These are phyloP conservation scores for Meghimatium bilineatum DNA, from an alignment of 2,888 invertebrate genomes.

Conservation along the genomic window DNA sequence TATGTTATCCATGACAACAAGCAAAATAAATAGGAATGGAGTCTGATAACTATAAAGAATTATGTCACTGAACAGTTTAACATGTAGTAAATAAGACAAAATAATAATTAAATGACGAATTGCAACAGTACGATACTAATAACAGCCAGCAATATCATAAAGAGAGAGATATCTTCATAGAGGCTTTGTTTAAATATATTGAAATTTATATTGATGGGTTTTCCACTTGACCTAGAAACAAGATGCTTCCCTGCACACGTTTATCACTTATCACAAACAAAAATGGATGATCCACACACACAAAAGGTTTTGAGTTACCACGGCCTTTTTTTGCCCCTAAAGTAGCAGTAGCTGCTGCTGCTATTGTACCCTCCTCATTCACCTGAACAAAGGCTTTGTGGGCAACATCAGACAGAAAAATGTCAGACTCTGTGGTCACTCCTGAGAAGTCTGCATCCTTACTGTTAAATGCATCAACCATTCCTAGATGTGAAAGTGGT, in stretches of 20 bases:
- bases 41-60: too few relatives aligned
- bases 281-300: slow-evolving; percentile 71
- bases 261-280: slow-evolving; percentile 68
- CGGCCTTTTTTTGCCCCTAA: not conserved
- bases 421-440: slow-evolving; percentile 58
- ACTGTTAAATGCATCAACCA: slow-evolving; percentile 64
- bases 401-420: slow-evolving; percentile 68
- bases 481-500: slow-evolving; percentile 61
- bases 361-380: slow-evolving; percentile 74
- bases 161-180: too few relatives aligned
- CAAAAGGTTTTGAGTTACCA: not conserved
- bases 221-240: slow-evolving; percentile 32
- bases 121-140: too few relatives aligned
- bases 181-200: too few relatives aligned
- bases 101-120: too few relatives aligned
- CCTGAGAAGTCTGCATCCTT: slow-evolving; percentile 69
- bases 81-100: too few relatives aligned
- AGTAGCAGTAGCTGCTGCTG: slow-evolving; percentile 71
- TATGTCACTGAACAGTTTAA: too few relatives aligned
- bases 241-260: slow-evolving; percentile 22
- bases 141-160: too few relatives aligned
- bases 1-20: too few relatives aligned
- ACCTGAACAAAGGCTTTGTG: slow-evolving; percentile 76
- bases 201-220: slow-evolving; percentile 15
- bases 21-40: too few relatives aligned